Evolutionary conservation across 2,797 vertebrate species (phyloP).

Genomic region (Fistularia tabacaria): DNA sequence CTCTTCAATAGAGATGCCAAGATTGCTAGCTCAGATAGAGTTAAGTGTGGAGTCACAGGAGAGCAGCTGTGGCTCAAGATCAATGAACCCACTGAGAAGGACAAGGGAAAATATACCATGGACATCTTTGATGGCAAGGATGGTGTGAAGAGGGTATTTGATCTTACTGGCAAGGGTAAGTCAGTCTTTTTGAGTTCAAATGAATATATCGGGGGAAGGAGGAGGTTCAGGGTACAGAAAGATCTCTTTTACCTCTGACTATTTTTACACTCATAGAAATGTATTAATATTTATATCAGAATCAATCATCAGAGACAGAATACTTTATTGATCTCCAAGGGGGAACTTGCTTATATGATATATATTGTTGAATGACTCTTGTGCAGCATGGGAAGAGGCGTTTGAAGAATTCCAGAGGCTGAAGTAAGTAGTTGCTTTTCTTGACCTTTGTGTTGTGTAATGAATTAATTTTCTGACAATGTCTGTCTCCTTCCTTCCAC

Average conservation of each 20-base stretch:
- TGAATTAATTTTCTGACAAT: conserved; percentile 55
- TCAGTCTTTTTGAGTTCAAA: conserved; percentile 15
- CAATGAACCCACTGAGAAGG: conserved; percentile 95
- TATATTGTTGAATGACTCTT: conserved; percentile 13
- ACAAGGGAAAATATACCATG: conserved; percentile 93
- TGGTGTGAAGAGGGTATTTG: conserved; percentile 82
- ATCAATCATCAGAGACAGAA: no score
- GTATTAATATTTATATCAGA: no score
- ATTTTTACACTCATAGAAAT: no score
- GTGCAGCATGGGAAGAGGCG: conserved; percentile 89
- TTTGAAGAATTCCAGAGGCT: conserved; percentile 96
- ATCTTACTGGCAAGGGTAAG: conserved; percentile 89
- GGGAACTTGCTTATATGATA: background rate
- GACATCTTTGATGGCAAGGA: conserved; percentile 92
- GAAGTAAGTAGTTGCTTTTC: conserved; percentile 83
- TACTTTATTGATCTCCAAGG: no score
- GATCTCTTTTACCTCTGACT: no score
- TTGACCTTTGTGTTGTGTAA: conserved; percentile 23
- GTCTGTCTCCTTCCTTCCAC: conserved; percentile 61
- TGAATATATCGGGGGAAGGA: background rate
- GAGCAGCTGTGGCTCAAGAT: conserved; percentile 97
- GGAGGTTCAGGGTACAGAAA: no score
- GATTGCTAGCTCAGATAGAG: conserved; percentile 86
- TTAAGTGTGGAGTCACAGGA: conserved; percentile 87
- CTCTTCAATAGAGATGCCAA: conserved; percentile 78